Evolutionary conservation across 2,797 vertebrate genomes (phyloP).

Genomic region (Helarctos malayanus): DNA sequence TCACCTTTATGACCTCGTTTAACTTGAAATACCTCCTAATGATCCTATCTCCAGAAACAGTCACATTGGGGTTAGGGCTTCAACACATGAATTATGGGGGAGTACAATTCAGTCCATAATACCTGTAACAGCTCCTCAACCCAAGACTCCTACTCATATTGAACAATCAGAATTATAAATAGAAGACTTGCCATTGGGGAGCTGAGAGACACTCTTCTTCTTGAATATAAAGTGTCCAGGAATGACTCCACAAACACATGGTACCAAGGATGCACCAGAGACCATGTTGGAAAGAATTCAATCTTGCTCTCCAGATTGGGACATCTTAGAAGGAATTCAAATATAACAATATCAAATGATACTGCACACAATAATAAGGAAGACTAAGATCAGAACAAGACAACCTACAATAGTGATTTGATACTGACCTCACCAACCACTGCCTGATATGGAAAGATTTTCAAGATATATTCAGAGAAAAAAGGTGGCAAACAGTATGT

Average conservation of each 20-base stretch:
- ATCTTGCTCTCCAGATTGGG: not conserved
- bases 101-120: not conserved
- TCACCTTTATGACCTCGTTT: not conserved
- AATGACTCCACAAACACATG: not conserved
- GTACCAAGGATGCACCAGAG: no score
- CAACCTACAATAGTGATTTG: not conserved
- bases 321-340: not conserved
- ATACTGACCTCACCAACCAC: not conserved
- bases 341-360: not conserved
- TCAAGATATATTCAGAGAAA: not conserved
- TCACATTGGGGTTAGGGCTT: not conserved
- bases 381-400: not conserved
- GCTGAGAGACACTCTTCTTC: not conserved
- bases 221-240: not conserved
- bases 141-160: not conserved
- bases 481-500: not conserved
- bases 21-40: not conserved
- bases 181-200: not conserved
- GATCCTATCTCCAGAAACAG: not conserved
- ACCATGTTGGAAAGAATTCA: not conserved
- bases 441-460: not conserved
- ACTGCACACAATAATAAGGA: not conserved
- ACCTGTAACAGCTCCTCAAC: not conserved
- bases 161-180: not conserved
- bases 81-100: not conserved